Percentiles rank a stretch among this genome's conserved stretches.
These are phyloP conservation scores for Clarias laeviceps DNA, from an alignment of 2,797 vertebrate species.

Conservation along the genomic window DNA sequence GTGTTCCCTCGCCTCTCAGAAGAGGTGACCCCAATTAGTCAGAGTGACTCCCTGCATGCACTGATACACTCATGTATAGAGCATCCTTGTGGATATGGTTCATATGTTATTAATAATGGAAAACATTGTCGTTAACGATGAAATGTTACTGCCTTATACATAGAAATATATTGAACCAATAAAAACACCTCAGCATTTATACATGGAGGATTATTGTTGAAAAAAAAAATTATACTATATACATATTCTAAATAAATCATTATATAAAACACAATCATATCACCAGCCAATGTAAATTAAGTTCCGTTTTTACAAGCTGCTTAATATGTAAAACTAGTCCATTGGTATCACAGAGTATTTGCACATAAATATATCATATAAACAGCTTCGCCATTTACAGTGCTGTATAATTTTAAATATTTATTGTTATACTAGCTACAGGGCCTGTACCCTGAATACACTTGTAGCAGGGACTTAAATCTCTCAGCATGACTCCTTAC, in stretches of 20 bases:
- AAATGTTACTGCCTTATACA: not conserved
- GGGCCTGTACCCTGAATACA: constrained; percentile 7
- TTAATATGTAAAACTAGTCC: not conserved
- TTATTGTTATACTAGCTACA: not conserved
- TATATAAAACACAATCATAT: not conserved
- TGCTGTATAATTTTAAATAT: not conserved
- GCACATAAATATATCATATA: not conserved
- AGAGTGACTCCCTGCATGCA: not conserved
- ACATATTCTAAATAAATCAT: not conserved
- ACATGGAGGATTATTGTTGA: not conserved
- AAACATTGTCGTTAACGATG: not conserved
- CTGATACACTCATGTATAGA: not conserved
- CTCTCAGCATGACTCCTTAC: constrained; percentile 16
- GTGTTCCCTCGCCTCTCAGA: constrained; percentile 23
- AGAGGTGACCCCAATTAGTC: constrained; percentile 36
- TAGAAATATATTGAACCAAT: not conserved
- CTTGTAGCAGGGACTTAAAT: not conserved
- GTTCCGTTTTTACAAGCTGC: not conserved
- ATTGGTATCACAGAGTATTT: not conserved
- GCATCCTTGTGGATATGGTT: not conserved
- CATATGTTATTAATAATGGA: not conserved
- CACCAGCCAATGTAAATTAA: not conserved
- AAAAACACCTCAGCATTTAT: not conserved
- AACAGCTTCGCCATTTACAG: not conserved
- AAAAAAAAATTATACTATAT: not conserved